A percentile compares a stretch with the other conserved stretches of the same genome.
Evolutionary conservation across 2,888 invertebrate genomes (phyloP).

Genomic region (Nomada fabriciana): DNA sequence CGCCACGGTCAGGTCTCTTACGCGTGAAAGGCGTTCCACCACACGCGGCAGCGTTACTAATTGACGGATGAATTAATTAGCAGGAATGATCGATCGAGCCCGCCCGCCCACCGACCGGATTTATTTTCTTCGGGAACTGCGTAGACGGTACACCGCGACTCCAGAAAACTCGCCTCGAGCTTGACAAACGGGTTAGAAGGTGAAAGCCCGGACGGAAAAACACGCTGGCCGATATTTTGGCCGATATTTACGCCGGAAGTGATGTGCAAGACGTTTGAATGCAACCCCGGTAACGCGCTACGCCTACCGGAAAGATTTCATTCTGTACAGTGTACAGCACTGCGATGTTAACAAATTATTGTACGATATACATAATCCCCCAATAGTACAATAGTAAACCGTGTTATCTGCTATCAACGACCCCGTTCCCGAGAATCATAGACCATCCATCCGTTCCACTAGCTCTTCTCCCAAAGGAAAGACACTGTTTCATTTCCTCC

Average conservation of each 20-base stretch:
- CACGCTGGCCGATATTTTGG: neutral
- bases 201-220: neutral
- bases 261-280: no score
- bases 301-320: neutral
- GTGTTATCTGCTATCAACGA: no score
- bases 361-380: no score
- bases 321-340: no score
- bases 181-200: neutral
- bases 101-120: conserved; percentile 51
- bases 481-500: neutral
- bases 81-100: conserved; percentile 78
- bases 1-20: conserved; percentile 54
- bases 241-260: no score
- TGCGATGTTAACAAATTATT: no score
- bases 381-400: no score
- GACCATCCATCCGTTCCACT: neutral
- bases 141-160: neutral
- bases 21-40: conserved; percentile 55
- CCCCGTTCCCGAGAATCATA: no score
- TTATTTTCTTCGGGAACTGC: conserved; percentile 58
- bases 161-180: neutral
- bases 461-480: neutral
- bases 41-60: conserved; percentile 70
- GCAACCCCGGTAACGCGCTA: no score
- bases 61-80: conserved; percentile 83